Percentiles rank a stretch among this genome's conserved stretches.
Evolutionary conservation across 2,113 vertebrate species (phyloP).

Genomic region (Oceanites oceanicus): DNA sequence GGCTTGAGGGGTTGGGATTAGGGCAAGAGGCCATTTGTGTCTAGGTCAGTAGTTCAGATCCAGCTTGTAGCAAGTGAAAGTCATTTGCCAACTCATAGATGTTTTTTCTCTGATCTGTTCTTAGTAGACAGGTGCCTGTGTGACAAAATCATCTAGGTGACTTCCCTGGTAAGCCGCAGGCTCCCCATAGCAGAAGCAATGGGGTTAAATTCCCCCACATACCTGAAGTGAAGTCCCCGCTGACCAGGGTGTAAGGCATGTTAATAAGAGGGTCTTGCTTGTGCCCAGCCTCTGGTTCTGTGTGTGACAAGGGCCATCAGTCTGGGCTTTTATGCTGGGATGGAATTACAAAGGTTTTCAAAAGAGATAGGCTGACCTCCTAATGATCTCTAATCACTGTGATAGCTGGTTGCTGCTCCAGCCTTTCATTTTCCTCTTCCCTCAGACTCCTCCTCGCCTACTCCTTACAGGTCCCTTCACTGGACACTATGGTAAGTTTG

Average conservation of each 20-base stretch:
- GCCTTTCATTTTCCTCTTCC: neutral
- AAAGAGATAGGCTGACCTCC: neutral
- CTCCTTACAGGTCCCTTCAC: neutral
- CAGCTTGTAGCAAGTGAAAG: neutral
- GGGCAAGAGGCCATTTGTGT: neutral
- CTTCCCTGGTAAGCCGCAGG: neutral
- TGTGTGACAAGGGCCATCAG: neutral
- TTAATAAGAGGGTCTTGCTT: neutral
- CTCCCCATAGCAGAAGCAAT: neutral
- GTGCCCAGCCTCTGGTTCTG: neutral
- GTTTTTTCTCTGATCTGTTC: neutral
- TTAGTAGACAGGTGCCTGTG: neutral
- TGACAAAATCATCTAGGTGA: neutral
- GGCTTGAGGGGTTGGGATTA: neutral
- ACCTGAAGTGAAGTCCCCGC: neutral
- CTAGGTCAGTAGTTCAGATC: neutral
- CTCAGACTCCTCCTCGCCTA: neutral
- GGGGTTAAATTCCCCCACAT: neutral
- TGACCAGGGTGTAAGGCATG: fast-evolving
- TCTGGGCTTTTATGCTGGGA: neutral
- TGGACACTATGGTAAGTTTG: neutral
- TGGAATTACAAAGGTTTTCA: neutral
- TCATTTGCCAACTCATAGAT: neutral
- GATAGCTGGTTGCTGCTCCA: neutral
- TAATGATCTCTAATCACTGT: neutral